Percentiles rank a stretch among this genome's conserved stretches.
Evolutionary conservation across 2,888 invertebrate genomes (phyloP).

Genomic region (Chymomyza procnemis): DNA sequence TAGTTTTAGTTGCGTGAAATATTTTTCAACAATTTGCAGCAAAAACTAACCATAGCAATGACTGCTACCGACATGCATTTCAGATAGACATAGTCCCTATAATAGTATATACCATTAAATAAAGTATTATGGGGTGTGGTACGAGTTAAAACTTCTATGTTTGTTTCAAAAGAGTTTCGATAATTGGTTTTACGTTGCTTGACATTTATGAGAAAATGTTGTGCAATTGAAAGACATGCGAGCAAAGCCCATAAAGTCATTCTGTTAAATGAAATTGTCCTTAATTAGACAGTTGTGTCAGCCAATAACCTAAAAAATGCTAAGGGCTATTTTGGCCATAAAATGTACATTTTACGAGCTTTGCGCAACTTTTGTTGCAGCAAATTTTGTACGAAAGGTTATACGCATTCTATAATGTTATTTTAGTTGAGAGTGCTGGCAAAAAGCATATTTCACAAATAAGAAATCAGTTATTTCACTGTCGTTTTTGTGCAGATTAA

Average conservation of each 20-base stretch:
- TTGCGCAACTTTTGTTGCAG: neutral
- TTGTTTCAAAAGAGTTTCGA: neutral
- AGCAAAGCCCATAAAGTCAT: neutral
- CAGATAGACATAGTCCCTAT: neutral
- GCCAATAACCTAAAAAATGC: neutral
- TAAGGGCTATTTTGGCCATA: neutral
- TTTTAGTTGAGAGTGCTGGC: neutral
- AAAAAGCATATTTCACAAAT: too few species aligned
- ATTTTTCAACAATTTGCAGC: constrained; percentile 54
- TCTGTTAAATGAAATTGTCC: neutral
- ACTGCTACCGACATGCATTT: constrained; percentile 30
- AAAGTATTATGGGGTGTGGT: neutral
- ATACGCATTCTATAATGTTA: neutral
- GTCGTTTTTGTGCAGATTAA: too few species aligned
- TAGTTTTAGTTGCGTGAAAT: constrained; percentile 54
- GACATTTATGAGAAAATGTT: neutral
- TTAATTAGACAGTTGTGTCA: neutral
- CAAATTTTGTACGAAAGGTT: neutral
- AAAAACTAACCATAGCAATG: constrained; percentile 14
- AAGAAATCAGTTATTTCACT: too few species aligned
- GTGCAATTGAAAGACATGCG: neutral
- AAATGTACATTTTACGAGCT: neutral
- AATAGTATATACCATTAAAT: neutral
- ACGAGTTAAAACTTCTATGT: neutral
- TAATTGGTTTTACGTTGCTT: neutral